Evolutionary conservation across 2,888 invertebrate species (phyloP).

Genomic region (Thymelicus lineola): DNA sequence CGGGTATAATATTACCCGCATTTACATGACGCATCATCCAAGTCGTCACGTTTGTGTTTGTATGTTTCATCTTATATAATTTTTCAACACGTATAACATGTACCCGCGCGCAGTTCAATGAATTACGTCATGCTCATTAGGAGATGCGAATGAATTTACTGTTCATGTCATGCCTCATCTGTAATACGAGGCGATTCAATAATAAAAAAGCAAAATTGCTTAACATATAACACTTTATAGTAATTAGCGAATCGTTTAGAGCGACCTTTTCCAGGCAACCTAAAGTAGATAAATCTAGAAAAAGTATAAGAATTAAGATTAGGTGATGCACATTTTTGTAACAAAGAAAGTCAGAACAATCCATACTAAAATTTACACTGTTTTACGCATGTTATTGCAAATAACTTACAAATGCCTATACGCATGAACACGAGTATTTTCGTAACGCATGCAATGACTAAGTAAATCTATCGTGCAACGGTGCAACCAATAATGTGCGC

Average conservation of each 20-base stretch:
- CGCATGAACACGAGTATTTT: constrained; percentile 5
- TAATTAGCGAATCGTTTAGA: no score
- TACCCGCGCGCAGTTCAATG: constrained; percentile 4
- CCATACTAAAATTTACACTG: constrained; percentile 36
- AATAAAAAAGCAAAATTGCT: no score
- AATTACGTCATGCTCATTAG: constrained; percentile 32
- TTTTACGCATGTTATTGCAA: constrained; percentile 18
- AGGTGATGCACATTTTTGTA: no score
- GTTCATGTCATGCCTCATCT: constrained; percentile 34
- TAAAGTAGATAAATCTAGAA: no score
- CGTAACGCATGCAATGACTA: constrained; percentile 8
- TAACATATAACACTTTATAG: no score
- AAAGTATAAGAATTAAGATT: no score
- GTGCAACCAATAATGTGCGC: constrained; percentile 11
- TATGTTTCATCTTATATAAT: constrained; percentile 5
- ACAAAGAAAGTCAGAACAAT: no score
- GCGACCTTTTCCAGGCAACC: no score
- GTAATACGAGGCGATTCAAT: constrained; percentile 11
- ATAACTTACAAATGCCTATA: constrained; percentile 3
- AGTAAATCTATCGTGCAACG: constrained; percentile 10
- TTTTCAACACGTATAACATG: neutral
- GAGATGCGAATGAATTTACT: constrained; percentile 38
- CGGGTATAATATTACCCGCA: no score
- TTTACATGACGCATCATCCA: neutral
- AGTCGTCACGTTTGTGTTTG: constrained; percentile 2